phyloP scores from a whole-genome alignment of 2,888 invertebrate species.

The Harmothoe impar region DNA sequence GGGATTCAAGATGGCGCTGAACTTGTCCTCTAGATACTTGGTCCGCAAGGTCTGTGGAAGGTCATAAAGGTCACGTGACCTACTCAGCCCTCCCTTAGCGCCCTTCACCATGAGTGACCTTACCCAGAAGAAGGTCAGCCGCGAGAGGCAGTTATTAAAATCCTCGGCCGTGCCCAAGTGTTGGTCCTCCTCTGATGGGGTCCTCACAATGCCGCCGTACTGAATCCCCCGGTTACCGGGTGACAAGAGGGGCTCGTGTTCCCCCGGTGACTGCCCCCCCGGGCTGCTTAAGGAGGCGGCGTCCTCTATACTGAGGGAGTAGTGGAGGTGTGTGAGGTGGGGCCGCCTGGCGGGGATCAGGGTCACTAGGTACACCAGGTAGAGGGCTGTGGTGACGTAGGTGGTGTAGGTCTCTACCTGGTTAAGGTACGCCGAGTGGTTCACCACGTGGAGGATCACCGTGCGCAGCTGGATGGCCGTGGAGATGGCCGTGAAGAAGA shows the following conservation, averaged over 20 bases:
- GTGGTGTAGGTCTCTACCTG: slow-evolving; percentile 75
- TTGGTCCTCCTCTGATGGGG: slow-evolving; percentile 26
- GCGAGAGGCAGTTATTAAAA: slow-evolving; percentile 88
- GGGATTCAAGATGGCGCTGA: slow-evolving; percentile 69
- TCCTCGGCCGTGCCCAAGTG: slow-evolving; percentile 86
- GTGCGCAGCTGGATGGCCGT: slow-evolving; percentile 85
- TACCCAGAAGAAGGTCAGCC: slow-evolving; percentile 94
- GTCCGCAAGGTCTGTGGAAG: slow-evolving; percentile 79
- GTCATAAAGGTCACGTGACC: slow-evolving; percentile 81
- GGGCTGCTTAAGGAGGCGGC: not conserved
- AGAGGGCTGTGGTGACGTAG: slow-evolving; percentile 70
- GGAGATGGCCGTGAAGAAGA: slow-evolving; percentile 88
- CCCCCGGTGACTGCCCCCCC: not conserved
- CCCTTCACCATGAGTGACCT: slow-evolving; percentile 88
- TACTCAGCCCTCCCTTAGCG: slow-evolving; percentile 85
- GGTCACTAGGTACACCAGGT: slow-evolving; percentile 38
- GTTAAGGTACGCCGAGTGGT: slow-evolving; percentile 35
- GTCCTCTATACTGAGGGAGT: slow-evolving; percentile 43
- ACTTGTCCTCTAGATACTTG: slow-evolving; percentile 73
- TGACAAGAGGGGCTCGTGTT: not conserved
- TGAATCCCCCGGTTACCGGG: not conserved
- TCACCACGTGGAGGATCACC: slow-evolving; percentile 26
- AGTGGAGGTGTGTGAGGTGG: slow-evolving; percentile 35
- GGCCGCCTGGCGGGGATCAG: slow-evolving; percentile 45
- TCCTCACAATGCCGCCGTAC: slow-evolving; percentile 15